phyloP scores from a whole-genome alignment of 2,797 vertebrate genomes.

The Aphelocoma californica region DNA sequence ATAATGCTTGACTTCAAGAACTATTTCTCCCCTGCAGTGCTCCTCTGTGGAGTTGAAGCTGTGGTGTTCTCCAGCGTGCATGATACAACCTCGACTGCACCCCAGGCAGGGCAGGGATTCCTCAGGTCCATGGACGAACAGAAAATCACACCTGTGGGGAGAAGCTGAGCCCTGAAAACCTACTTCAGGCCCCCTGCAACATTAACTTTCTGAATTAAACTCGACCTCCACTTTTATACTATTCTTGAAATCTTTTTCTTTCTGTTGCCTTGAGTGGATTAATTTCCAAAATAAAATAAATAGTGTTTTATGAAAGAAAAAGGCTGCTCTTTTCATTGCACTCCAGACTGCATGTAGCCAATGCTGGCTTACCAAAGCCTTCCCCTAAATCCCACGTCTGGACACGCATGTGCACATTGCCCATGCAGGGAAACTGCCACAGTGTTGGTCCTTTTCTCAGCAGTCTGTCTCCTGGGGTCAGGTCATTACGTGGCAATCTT shows the following conservation, averaged over 20 bases:
- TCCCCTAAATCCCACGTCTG: slow-evolving; percentile 22
- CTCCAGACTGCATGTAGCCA: background rate
- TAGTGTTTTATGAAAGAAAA: background rate
- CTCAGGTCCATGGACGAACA: background rate
- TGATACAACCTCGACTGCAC: fast-evolving
- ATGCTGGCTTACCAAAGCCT: background rate
- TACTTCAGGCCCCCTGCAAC: background rate
- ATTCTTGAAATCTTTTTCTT: background rate
- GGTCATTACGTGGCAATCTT: background rate
- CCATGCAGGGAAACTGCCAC: background rate
- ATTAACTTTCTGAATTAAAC: background rate
- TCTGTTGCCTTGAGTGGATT: background rate
- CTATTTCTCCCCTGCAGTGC: slow-evolving; percentile 19
- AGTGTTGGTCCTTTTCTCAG: background rate
- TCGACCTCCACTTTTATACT: background rate
- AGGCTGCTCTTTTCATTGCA: background rate
- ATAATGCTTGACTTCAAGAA: slow-evolving; percentile 17
- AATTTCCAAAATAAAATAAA: background rate
- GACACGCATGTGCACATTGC: background rate
- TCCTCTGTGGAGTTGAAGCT: background rate
- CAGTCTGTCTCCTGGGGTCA: background rate
- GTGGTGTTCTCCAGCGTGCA: background rate
- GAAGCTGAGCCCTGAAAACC: background rate
- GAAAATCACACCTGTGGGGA: background rate
- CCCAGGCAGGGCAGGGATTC: background rate